Percentiles rank a stretch among this genome's conserved stretches.
Evolutionary conservation across 2,113 vertebrate genomes (phyloP).

Genomic region (Panthera uncia): DNA sequence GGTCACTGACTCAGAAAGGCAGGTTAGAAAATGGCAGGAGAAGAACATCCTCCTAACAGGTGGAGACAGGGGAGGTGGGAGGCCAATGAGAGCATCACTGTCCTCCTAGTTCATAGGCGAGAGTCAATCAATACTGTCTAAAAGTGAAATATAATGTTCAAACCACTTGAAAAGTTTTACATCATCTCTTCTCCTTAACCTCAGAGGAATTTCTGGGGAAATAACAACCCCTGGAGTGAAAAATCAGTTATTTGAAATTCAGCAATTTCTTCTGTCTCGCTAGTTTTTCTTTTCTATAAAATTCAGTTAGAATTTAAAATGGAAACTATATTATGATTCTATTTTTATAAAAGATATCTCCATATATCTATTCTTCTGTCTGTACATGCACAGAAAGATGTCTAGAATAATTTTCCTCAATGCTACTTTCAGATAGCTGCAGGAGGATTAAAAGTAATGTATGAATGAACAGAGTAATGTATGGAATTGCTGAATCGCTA

Average conservation of each 20-base stretch:
- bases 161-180: neutral
- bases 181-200: neutral
- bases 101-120: neutral
- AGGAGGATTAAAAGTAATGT: neutral
- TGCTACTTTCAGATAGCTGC: neutral
- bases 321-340: neutral
- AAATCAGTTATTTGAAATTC: conserved; percentile 42
- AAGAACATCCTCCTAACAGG: neutral
- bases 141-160: conserved; percentile 16
- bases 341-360: conserved; percentile 13
- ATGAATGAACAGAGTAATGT: no score
- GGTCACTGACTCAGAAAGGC: neutral
- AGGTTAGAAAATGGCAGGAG: neutral
- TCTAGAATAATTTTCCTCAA: conserved; percentile 30
- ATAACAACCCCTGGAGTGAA: neutral
- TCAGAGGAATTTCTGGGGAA: conserved; percentile 10
- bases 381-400: neutral
- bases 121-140: neutral
- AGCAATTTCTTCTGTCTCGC: neutral
- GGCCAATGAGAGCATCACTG: neutral
- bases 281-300: conserved; percentile 32
- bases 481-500: neutral
- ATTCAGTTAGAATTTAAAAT: conserved; percentile 42
- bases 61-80: neutral
- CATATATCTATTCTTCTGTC: neutral